Base-by-base conservation (phyloP, 2,888 invertebrate species). In the Deladenus siricidicola region DNA sequence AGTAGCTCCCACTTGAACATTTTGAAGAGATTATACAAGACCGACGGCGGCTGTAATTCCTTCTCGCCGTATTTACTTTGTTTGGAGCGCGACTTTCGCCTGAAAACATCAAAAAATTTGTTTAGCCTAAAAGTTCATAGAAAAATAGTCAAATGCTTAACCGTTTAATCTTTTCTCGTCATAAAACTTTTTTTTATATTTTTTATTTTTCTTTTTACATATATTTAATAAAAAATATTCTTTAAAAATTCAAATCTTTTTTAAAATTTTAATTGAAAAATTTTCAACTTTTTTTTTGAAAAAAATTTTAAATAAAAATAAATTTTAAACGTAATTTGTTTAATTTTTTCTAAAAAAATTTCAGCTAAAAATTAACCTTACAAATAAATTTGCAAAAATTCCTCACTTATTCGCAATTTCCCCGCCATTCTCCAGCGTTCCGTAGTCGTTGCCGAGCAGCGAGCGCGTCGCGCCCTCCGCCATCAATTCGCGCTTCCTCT, bases 1-100 rank as follows among this genome's bases (percentile, higher is more conserved):
- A 91, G 64, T 79, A 92, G 90, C 58, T 88, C 87, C 1, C 86
- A 85, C 50, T 92, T 90, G 80, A 92, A 94, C 4, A 90, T 88
- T 78, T 87, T 86, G 69, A 88, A 85, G 50, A 98, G 83, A 0
- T 90, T 88, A 34, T 87, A 86, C 75, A 91, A 81, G 70, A 96
- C 86, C 0, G 90, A 91, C 0, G 90, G 89, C 54, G 67, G 66
- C 50, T 54, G 24, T 2, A 68, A 17, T 39, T 66, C 42, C 30
- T 28, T 17, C 0, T 57, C 26, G 55, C 56, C 55, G 47, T 23
- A 23, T 10, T n/a, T 14, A 14, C 39, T 14, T 34, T 34, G 39
- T 34, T 34, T 34, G 39, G 39, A 6, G 39, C 39, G 39, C 6
- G 14, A 14, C 39, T 34, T 34, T 34, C 39, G 39, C 39, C 39